Percentiles rank a stretch among this genome's conserved stretches.
These are phyloP conservation scores for Callosobruchus maculatus DNA, from an alignment of 2,888 invertebrate genomes.

Conservation along the genomic window DNA sequence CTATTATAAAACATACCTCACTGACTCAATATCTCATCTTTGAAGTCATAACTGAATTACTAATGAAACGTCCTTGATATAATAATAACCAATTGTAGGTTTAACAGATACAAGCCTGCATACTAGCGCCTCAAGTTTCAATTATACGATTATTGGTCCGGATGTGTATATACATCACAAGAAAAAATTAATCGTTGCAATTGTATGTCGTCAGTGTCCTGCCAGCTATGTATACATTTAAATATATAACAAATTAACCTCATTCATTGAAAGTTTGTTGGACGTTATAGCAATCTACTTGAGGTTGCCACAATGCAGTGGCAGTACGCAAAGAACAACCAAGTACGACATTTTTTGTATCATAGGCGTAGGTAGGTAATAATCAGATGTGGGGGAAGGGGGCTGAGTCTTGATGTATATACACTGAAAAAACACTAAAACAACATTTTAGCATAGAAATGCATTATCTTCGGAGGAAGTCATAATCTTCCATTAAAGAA, in stretches of 20 bases:
- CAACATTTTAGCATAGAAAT: no score
- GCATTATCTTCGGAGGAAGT: no score
- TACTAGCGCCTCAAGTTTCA: background rate
- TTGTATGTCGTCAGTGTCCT: background rate
- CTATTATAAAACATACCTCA: background rate
- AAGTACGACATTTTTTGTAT: no score
- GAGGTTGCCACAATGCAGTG: background rate
- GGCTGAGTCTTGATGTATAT: no score
- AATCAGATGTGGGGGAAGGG: no score
- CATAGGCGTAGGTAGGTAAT: no score
- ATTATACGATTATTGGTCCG: background rate
- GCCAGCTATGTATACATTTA: background rate
- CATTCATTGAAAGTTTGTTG: background rate
- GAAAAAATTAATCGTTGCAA: background rate
- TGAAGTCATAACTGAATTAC: background rate
- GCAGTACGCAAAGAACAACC: background rate
- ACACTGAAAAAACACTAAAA: no score
- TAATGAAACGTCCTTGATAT: background rate
- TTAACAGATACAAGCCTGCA: background rate
- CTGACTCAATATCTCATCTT: background rate
- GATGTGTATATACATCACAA: background rate
- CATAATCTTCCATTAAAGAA: no score
- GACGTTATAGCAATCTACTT: background rate
- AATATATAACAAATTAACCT: background rate
- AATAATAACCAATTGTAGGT: background rate